Evolutionary conservation across 2,113 vertebrate genomes (phyloP).

Genomic region (Nesoenas mayeri): DNA sequence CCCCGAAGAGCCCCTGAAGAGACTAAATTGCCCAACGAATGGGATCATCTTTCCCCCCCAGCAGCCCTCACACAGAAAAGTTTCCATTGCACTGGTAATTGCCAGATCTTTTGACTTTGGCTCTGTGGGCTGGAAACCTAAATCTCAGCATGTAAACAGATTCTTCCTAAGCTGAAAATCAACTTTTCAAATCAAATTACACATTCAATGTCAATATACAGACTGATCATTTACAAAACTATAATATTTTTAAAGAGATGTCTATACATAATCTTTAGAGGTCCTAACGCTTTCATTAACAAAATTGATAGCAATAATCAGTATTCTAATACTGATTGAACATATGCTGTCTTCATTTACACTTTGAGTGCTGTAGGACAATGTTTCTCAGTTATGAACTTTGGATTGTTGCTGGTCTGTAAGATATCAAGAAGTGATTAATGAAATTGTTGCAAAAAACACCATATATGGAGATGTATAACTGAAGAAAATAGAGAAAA

Average conservation of each 20-base stretch:
- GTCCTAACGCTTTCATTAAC: neutral
- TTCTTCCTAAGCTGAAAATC: neutral
- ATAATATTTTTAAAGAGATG: neutral
- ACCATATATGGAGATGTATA: neutral
- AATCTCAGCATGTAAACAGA: neutral
- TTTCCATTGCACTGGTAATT: neutral
- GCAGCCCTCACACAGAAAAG: neutral
- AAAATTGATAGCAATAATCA: neutral
- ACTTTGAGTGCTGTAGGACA: neutral
- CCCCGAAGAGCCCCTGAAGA: neutral
- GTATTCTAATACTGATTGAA: neutral
- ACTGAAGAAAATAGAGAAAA: neutral
- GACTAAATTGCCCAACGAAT: neutral
- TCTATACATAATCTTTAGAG: neutral
- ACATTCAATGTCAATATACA: neutral
- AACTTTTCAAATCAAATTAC: neutral
- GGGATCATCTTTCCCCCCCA: neutral
- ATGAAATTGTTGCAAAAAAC: neutral
- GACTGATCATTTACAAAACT: neutral
- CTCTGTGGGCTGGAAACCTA: neutral
- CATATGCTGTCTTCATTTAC: neutral
- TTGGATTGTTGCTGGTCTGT: neutral
- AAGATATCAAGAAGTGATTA: neutral
- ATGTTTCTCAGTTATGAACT: neutral
- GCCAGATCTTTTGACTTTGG: neutral